Percentiles rank a stretch among this genome's conserved stretches.
phyloP scores from a whole-genome alignment of 2,113 vertebrate species.

The Thermophis baileyi region DNA sequence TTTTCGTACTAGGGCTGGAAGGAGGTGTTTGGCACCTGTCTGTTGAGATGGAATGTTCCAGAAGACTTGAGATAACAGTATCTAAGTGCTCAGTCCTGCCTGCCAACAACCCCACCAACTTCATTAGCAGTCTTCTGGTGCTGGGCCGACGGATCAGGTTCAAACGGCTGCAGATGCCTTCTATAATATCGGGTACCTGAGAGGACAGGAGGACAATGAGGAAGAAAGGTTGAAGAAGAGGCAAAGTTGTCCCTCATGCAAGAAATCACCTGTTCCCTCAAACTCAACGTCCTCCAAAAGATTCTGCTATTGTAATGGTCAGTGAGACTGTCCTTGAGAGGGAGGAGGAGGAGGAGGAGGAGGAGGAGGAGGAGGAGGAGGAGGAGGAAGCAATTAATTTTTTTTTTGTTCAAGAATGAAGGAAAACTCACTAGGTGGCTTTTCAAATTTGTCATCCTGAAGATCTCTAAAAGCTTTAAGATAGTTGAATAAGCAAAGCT shows the following conservation, averaged over 20 bases:
- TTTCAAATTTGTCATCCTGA: neutral
- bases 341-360: neutral
- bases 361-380: neutral
- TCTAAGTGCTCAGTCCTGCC: neutral
- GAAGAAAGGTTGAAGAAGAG: no score
- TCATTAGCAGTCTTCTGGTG: slow-evolving; percentile 6
- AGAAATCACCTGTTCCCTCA: neutral
- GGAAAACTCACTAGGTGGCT: neutral
- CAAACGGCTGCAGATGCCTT: slow-evolving; percentile 17
- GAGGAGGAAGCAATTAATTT: neutral
- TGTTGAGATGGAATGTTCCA: slow-evolving; percentile 6
- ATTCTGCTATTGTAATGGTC: neutral
- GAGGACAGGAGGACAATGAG: neutral
- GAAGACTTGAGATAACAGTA: neutral
- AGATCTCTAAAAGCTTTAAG: neutral
- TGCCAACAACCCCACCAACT: slow-evolving; percentile 5
- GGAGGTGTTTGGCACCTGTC: neutral
- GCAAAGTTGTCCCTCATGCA: neutral
- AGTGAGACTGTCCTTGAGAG: neutral
- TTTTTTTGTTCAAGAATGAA: neutral
- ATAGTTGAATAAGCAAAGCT: neutral
- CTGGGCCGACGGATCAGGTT: slow-evolving; percentile 6
- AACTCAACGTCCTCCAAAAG: neutral
- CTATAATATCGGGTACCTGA: slow-evolving; percentile 14
- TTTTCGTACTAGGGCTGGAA: neutral